Conservation (phyloP, 2,888 invertebrate species). For the Drosophila anceps region DNA sequence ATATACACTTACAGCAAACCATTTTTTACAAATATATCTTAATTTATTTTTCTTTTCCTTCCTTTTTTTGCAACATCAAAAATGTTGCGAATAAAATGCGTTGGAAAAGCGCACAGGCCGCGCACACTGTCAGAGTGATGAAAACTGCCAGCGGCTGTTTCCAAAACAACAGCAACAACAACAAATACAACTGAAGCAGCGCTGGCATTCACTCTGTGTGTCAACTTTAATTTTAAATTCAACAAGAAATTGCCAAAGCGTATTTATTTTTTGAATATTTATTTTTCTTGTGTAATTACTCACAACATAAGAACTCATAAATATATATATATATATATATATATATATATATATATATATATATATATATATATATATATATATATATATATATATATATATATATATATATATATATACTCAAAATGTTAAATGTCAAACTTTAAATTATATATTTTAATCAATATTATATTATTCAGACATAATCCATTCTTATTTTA, state of each 20-base stretch:
- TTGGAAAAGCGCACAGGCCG: conserved; percentile 7
- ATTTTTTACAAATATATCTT: conserved; percentile 33
- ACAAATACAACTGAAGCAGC: conserved; percentile 13
- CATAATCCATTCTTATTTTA: no score
- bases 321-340: not conserved
- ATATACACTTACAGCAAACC: conserved; percentile 42
- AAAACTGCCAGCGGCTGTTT: conserved; percentile 25
- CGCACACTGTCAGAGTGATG: not conserved
- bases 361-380: not conserved
- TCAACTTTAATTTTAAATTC: conserved; percentile 12
- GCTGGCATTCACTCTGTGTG: conserved; percentile 9
- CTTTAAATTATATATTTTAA: no score
- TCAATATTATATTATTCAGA: no score
- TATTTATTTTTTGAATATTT: not conserved
- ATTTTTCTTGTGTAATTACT: not conserved
- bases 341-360: no score
- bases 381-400: not conserved
- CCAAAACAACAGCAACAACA: conserved; percentile 13
- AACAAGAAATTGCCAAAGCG: not conserved
- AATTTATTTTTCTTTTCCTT: not conserved
- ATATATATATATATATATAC: no score
- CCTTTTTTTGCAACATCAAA: conserved; percentile 24
- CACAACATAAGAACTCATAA: not conserved
- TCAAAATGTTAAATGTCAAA: no score
- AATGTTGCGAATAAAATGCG: conserved; percentile 20